A percentile compares a stretch with the other conserved stretches of the same genome.
These are phyloP conservation scores for Sebastolobus altivelis DNA, from an alignment of 2,797 vertebrate species.

Conservation along the genomic window DNA sequence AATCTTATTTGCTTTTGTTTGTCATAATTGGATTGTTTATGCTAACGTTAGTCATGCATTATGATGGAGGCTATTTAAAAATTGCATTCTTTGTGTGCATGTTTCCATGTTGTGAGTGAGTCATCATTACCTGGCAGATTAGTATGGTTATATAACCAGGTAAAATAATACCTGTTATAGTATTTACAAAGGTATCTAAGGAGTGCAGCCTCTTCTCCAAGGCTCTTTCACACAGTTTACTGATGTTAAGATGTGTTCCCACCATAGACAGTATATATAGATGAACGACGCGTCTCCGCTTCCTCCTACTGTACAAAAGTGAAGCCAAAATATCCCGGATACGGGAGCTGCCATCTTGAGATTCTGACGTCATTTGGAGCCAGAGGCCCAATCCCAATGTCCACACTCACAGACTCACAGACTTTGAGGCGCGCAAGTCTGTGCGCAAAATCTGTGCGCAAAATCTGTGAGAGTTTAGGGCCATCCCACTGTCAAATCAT, in stretches of 20 bases:
- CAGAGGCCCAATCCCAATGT: too few relatives aligned
- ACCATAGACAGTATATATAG: too few relatives aligned
- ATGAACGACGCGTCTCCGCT: too few relatives aligned
- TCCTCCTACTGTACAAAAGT: too few relatives aligned
- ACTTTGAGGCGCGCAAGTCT: too few relatives aligned
- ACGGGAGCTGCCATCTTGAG: too few relatives aligned
- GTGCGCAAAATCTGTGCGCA: too few relatives aligned
- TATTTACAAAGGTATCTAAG: slow-evolving; percentile 17
- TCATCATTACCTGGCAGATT: slow-evolving; percentile 16
- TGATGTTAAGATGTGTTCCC: slow-evolving; percentile 15
- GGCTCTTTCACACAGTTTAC: slow-evolving; percentile 16
- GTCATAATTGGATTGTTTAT: slow-evolving; percentile 27
- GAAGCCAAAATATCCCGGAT: too few relatives aligned
- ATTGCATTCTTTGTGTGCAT: slow-evolving; percentile 20
- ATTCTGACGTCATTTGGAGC: too few relatives aligned
- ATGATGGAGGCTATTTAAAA: slow-evolving; percentile 24
- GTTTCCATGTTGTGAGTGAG: not conserved
- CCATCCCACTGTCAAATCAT: too few relatives aligned
- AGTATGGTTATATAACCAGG: slow-evolving; percentile 15
- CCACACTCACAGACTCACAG: too few relatives aligned
- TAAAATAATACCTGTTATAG: slow-evolving; percentile 31
- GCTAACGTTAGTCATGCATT: slow-evolving; percentile 11
- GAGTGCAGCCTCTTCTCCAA: slow-evolving; percentile 22
- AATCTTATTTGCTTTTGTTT: slow-evolving; percentile 24
- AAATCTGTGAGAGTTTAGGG: too few relatives aligned